Evolutionary conservation across 2,113 vertebrate genomes (phyloP).

Genomic region (Craseonycteris thonglongyai): DNA sequence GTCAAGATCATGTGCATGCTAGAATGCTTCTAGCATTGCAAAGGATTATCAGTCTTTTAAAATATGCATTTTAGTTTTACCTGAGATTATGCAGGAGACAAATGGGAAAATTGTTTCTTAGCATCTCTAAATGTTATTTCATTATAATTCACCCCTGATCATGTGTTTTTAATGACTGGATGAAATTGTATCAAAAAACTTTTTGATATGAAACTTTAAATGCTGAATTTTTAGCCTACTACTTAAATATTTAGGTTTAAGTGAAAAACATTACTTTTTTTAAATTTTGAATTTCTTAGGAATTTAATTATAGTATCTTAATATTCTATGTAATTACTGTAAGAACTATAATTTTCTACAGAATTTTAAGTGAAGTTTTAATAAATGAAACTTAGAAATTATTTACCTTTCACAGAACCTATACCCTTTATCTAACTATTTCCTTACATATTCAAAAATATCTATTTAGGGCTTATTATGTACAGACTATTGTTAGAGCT

Average conservation of each 20-base stretch:
- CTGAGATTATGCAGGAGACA: background rate
- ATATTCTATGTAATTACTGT: background rate
- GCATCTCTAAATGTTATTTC: slow-evolving; percentile 52
- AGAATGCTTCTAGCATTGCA: background rate
- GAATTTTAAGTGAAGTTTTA: background rate
- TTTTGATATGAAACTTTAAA: slow-evolving; percentile 33
- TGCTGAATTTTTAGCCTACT: background rate
- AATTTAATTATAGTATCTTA: background rate
- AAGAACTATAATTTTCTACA: background rate
- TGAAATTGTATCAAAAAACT: background rate
- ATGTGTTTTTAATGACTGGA: slow-evolving; percentile 30
- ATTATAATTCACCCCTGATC: slow-evolving; percentile 34
- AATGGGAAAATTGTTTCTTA: slow-evolving; percentile 53
- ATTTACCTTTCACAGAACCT: background rate
- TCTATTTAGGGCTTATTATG: background rate
- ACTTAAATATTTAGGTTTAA: background rate
- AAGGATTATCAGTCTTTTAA: background rate
- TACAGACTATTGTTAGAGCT: background rate
- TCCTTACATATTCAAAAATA: background rate
- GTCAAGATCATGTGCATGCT: background rate
- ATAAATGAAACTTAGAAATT: background rate
- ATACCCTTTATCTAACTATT: background rate
- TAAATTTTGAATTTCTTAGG: background rate
- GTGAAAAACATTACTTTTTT: background rate
- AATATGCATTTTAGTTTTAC: slow-evolving; percentile 56